These are phyloP conservation scores for Camptogramma bilineatum DNA, from an alignment of 2,888 invertebrate species.

Conservation along the genomic window DNA sequence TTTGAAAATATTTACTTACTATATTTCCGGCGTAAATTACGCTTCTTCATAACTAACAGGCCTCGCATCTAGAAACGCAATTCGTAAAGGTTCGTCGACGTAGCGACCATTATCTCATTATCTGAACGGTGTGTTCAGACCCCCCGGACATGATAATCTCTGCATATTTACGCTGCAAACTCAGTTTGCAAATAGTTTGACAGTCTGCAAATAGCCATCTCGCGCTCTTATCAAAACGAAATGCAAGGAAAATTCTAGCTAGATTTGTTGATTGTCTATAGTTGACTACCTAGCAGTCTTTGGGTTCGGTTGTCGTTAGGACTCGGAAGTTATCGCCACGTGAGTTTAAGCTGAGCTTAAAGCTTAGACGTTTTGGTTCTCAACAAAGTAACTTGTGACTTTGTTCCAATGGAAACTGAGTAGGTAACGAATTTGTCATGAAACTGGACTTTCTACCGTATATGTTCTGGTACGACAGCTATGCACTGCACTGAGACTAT, in stretches of 20 bases:
- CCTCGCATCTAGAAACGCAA: neutral
- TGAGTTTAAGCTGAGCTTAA: too few species aligned
- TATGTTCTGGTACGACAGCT: too few species aligned
- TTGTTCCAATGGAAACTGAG: too few species aligned
- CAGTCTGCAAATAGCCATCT: conserved; percentile 23
- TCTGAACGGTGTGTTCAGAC: conserved; percentile 31
- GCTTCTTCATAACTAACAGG: neutral
- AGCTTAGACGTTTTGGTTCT: neutral
- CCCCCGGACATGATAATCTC: conserved; percentile 43
- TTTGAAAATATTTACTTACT: too few species aligned
- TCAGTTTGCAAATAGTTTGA: conserved; percentile 26
- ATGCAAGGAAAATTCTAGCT: neutral
- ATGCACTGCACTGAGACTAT: too few species aligned
- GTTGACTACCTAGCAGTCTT: neutral
- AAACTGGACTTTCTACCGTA: too few species aligned
- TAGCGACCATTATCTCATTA: conserved; percentile 23
- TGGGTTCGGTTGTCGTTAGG: neutral
- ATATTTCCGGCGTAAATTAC: neutral
- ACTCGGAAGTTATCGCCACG: too few species aligned
- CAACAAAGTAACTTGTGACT: neutral
- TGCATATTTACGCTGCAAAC: conserved; percentile 30
- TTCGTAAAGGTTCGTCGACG: conserved; percentile 27
- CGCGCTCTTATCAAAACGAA: conserved; percentile 13
- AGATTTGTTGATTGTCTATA: neutral
- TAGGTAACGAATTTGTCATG: too few species aligned